Conservation (phyloP, 92 coral and sea anemone species). For the Bergia sp. region DNA sequence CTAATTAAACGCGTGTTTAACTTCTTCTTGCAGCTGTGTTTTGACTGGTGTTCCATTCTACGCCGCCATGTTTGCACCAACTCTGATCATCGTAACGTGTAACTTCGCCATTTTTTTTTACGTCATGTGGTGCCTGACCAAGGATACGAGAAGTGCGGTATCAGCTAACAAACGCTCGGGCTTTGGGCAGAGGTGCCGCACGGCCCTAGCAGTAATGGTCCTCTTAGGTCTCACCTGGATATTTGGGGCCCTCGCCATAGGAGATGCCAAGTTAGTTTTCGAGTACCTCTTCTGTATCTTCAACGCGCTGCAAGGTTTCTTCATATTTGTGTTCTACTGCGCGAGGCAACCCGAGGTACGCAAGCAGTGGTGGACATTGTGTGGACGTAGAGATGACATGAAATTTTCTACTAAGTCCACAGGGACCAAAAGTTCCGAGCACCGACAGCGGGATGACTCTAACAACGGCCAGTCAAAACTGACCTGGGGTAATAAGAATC, state of each 20-base stretch:
- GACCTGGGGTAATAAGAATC: neutral
- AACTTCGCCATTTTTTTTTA: conserved; percentile 51
- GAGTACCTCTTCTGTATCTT: conserved; percentile 59
- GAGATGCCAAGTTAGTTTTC: conserved; percentile 45
- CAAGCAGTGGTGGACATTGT: conserved; percentile 39
- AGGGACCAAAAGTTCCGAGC: neutral
- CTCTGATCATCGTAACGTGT: conserved; percentile 16
- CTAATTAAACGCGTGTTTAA: too few species aligned
- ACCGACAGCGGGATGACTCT: neutral
- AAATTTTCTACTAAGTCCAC: conserved; percentile 9
- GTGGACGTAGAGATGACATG: neutral
- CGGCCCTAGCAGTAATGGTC: conserved; percentile 44
- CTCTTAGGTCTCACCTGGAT: conserved; percentile 60
- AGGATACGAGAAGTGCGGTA: conserved; percentile 44
- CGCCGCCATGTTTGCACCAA: conserved; percentile 49
- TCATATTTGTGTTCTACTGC: conserved; percentile 57
- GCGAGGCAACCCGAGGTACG: conserved; percentile 59
- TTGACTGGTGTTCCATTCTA: conserved; percentile 51
- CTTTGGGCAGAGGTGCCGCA: conserved; percentile 31
- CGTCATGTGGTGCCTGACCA: conserved; percentile 48
- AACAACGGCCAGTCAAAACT: neutral
- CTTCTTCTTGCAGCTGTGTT: conserved; percentile 44
- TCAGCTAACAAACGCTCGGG: conserved; percentile 42
- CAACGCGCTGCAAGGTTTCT: conserved; percentile 58
- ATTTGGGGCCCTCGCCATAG: conserved; percentile 59